Evolutionary conservation across 2,888 invertebrate species (phyloP), one percentile per base, ranked within the genome.

Genomic region (Smittia sp.): DNA sequence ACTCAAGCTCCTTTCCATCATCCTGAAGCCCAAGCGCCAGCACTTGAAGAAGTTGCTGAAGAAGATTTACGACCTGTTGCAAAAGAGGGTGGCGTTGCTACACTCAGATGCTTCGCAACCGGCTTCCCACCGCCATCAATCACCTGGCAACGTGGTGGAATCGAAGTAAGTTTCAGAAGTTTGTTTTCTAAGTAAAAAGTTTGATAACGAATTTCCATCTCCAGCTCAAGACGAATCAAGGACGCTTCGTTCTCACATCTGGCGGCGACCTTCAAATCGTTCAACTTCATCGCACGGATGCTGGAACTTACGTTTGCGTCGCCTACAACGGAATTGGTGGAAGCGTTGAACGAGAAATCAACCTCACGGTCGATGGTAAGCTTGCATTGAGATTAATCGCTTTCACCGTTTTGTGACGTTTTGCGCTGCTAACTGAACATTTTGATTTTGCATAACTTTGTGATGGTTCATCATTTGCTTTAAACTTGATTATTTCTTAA

Each of bases 201-300:
- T 38, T 39, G 18, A 32, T 38, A 32, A 54, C 54, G n/a, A 24
- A 54, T 70, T 65, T 9, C 11, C 24, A 20, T 39, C 9, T 18
- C 27, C 77, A 93, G 93, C 92, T 94, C 79, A 89, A 90, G 77
- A 87, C 89, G 63, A 85, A 87, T 63, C 86, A 86, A 76, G 90
- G 90, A 24, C 88, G 93, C 74, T 91, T 90, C 81, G 86, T 93
- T 75, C 80, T 88, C 52, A 84, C 87, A 0, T 87, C 84, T 1
- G 90, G 90, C 78, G 92, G 92, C 15, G 88, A 93, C 1, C 84
- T 96, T 72, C 91, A 94, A 81, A 94, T 97, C 75, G 88, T 93
- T 15, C 90, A 91, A 52, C 85, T 94, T 27, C 89, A 89, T 79
- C 88, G 87, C 76, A 88, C 89, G 73, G 96, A 97, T 81, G 87